Percentiles rank a stretch among this genome's conserved stretches.
These are phyloP conservation scores for Eristalis tenax DNA, from an alignment of 2,888 invertebrate species.

Conservation along the genomic window DNA sequence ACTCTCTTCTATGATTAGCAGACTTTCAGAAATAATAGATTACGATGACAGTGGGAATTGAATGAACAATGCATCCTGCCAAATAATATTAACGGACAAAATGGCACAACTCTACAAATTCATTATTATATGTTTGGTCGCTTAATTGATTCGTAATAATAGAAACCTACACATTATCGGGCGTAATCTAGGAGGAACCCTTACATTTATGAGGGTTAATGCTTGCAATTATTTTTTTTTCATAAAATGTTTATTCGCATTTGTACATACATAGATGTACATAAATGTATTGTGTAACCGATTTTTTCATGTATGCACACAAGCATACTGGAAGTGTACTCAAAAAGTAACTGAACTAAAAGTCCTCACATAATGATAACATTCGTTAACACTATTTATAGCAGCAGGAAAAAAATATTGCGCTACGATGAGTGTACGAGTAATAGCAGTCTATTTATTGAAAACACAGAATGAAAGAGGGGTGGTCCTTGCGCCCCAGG, in stretches of 20 bases:
- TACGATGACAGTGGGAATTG: no score
- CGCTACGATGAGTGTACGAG: background rate
- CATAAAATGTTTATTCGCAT: background rate
- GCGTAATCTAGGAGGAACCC: background rate
- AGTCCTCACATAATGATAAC: slow-evolving; percentile 12
- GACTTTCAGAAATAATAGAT: no score
- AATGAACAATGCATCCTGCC: no score
- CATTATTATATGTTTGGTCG: background rate
- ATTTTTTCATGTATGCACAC: background rate
- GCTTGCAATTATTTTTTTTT: background rate
- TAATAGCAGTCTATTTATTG: slow-evolving; percentile 72
- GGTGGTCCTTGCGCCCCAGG: slow-evolving; percentile 62
- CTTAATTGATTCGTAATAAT: background rate
- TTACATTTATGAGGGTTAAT: background rate
- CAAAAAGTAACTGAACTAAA: slow-evolving; percentile 29
- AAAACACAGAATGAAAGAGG: slow-evolving; percentile 60
- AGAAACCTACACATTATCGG: background rate
- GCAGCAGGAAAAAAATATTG: background rate
- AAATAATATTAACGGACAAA: background rate
- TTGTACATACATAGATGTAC: no score
- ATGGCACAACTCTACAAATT: background rate
- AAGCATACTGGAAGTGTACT: background rate
- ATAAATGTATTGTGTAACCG: no score
- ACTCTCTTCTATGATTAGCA: no score
- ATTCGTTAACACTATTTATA: background rate